These are phyloP conservation scores for Stichopus horrens DNA, from an alignment of 53 echinoderm and acorn worm genomes.

Conservation along the genomic window DNA sequence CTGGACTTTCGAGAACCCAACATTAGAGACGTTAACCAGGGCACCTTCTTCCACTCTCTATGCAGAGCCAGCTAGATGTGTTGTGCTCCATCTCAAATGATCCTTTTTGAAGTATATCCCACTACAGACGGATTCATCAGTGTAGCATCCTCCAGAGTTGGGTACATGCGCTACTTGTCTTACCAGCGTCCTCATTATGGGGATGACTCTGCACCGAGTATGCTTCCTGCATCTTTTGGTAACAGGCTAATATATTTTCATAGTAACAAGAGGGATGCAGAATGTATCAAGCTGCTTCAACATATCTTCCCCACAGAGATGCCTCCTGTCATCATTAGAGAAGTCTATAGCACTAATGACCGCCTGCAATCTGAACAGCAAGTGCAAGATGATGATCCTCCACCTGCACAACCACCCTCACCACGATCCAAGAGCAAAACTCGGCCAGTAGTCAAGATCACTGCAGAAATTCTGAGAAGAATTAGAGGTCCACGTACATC, in stretches of 20 bases:
- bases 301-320: not conserved
- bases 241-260: slow-evolving; percentile 22
- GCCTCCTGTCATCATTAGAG: not conserved
- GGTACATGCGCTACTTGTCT: slow-evolving; percentile 16
- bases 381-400: not conserved
- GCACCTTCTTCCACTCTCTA: slow-evolving; percentile 1
- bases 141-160: slow-evolving; percentile 18
- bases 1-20: slow-evolving; percentile 15
- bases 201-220: slow-evolving; percentile 23
- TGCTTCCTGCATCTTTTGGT: slow-evolving; percentile 34
- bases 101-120: slow-evolving; percentile 21
- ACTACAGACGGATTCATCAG: slow-evolving; percentile 13
- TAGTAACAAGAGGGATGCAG: not conserved
- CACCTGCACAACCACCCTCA: not conserved
- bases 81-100: slow-evolving; percentile 29
- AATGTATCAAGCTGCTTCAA: slow-evolving; percentile 1
- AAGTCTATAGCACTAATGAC: not conserved
- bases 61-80: slow-evolving; percentile 24
- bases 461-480: not conserved
- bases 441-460: slow-evolving; percentile 29
- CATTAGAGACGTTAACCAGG: slow-evolving; percentile 9
- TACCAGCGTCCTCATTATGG: not conserved
- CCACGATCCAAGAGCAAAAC: not conserved
- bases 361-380: not conserved
- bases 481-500: slow-evolving; percentile 10